Base-by-base conservation (phyloP, 2,888 invertebrate genomes). In the Brachylomia viminalis region DNA sequence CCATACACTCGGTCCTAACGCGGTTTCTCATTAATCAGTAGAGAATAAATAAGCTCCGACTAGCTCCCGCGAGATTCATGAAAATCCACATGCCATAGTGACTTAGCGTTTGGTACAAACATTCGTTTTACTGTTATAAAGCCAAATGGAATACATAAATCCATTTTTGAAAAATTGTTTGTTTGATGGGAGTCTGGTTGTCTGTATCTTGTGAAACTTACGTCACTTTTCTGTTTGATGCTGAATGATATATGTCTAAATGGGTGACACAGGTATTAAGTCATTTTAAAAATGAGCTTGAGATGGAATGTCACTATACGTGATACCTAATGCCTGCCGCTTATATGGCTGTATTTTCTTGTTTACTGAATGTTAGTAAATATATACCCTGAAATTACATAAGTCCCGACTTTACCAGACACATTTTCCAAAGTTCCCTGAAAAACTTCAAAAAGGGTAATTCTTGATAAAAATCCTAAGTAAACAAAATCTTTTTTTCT, bases 1-100 rank as follows among this genome's bases (percentile, higher is more conserved):
- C 75, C 75, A 84, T 78, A 71, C 74, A 84, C 81, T 84, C 45
- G 13, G 47, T 70, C 27, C 54, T 62, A 72, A 52, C 54, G 68
- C 64, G 64, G 61, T 75, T 68, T 65, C 77, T 54, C 85, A 86
- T 88, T 90, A 91, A 91, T 90, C 89, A 90, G 85, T 85, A 86
- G 81, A 84, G 79, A 86, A 88, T 89, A 89, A 90, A 90, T 86
- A 89, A 84, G 82, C 77, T 47, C 56, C n/a, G 64, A 64, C 64
- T 75, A 66, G 47, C 66, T 83, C 81, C 75, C 77, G n/a, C 49
- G 83, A 79, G 86, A 81, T 87, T 81, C 77, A 71, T 79, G 71
- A 49, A 83, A 84, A 85, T 84, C 81, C 80, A 72, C 84, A 83
- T 66, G 66, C 75, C 54, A 54, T 77, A 79, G 72, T 75, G 70